Percentiles rank a stretch among this genome's conserved stretches.
phyloP scores from a whole-genome alignment of 2,797 vertebrate genomes.

The Oryzias sinensis region DNA sequence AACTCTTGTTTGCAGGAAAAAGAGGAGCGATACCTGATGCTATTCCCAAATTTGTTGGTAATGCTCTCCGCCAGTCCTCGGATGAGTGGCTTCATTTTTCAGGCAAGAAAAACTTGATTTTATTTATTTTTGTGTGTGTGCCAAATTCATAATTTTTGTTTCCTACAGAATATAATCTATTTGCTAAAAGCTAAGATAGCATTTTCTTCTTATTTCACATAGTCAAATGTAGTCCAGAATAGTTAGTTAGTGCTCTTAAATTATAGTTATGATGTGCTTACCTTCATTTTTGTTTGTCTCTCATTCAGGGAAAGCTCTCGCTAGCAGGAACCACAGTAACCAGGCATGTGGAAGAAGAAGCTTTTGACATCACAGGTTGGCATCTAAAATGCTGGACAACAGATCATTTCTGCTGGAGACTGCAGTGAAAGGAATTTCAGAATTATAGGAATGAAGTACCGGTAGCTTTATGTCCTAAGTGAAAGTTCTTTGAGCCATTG shows the following conservation, averaged over 20 bases:
- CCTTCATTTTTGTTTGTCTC: not conserved
- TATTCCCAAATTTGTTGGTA: slow-evolving; percentile 89
- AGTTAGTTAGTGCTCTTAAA: not conserved
- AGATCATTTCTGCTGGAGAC: not conserved
- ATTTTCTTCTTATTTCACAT: not conserved
- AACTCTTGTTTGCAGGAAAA: slow-evolving; percentile 81
- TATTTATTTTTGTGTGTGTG: no score
- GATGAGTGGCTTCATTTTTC: slow-evolving; percentile 98
- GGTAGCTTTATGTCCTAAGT: no score
- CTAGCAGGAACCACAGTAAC: slow-evolving; percentile 85
- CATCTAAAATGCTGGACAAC: slow-evolving; percentile 7
- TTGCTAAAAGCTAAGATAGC: not conserved
- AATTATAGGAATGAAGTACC: no score
- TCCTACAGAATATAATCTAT: no score
- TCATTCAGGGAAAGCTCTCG: slow-evolving; percentile 85
- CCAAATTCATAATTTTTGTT: no score
- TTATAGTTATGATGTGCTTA: not conserved
- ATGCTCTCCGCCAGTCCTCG: slow-evolving; percentile 94
- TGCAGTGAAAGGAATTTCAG: no score
- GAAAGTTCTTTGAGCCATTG: no score
- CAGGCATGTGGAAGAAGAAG: slow-evolving; percentile 81
- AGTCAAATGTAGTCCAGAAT: not conserved
- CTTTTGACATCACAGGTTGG: slow-evolving; percentile 94
- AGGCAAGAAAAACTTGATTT: slow-evolving; percentile 74
- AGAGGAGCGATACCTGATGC: slow-evolving; percentile 93